Conservation (phyloP, 2,888 invertebrate genomes). For the Aradus depressus region DNA sequence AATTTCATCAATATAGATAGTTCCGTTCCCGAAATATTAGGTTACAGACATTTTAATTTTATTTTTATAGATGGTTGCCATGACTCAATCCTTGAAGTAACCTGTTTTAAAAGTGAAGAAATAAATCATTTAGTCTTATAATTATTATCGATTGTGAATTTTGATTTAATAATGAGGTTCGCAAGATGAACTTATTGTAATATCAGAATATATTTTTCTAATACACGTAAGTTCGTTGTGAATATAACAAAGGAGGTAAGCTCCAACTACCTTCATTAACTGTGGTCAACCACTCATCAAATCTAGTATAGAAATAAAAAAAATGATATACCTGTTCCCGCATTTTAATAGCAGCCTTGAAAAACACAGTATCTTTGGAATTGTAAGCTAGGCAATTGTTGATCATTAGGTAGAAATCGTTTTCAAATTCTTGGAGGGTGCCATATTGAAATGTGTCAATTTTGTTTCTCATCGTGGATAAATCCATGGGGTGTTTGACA, state of each 20-base stretch:
- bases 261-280: not conserved
- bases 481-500: constrained; percentile 77
- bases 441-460: constrained; percentile 56
- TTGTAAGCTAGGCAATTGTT: constrained; percentile 92
- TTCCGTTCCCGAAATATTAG: no score
- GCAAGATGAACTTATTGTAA: no score
- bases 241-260: not conserved
- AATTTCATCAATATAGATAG: no score
- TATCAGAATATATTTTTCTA: no score
- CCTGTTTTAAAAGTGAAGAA: no score
- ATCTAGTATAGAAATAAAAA: not conserved
- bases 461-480: constrained; percentile 75
- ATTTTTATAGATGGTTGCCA: no score
- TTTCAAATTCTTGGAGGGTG: constrained; percentile 65
- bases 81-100: no score
- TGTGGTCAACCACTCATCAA: not conserved
- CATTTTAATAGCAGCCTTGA: constrained; percentile 79
- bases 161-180: no score
- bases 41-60: no score
- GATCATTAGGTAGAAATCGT: constrained; percentile 92
- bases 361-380: constrained; percentile 88
- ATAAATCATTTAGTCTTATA: no score
- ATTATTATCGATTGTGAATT: no score
- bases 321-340: constrained; percentile 56
- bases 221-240: no score